Conservation (phyloP, 1,140 invertebrate genomes). For the Procambarus virginalis region DNA sequence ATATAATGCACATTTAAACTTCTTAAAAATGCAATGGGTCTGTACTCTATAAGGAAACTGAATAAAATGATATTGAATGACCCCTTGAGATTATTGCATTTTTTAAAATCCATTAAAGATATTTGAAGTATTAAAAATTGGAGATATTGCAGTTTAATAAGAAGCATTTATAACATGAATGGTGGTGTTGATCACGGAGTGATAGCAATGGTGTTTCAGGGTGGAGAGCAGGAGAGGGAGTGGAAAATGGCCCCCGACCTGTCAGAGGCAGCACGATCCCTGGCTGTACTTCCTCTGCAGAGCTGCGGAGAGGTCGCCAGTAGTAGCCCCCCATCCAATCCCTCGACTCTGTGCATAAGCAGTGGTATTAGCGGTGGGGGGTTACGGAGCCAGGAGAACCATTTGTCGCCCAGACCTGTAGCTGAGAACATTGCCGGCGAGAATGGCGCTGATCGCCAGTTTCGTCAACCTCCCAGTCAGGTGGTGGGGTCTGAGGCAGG, state of each 20-base stretch:
- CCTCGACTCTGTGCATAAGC: constrained; percentile 2
- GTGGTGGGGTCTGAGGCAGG: constrained; percentile 6
- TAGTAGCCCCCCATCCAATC: constrained; percentile 25
- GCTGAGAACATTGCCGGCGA: background rate
- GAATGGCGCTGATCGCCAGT: constrained; percentile 18
- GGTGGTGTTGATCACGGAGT: constrained; percentile 39
- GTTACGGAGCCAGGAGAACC: constrained; percentile 10
- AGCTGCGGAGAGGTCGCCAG: constrained; percentile 21
- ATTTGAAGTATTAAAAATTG: background rate
- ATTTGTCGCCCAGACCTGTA: background rate
- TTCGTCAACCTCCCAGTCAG: constrained; percentile 11
- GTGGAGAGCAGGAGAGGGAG: constrained; percentile 46
- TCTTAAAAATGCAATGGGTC: too few relatives aligned
- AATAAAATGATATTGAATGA: background rate
- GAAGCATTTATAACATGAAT: background rate
- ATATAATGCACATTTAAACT: too few relatives aligned
- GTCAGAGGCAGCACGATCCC: constrained; percentile 28
- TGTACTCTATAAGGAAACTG: too few relatives aligned
- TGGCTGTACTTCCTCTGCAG: constrained; percentile 31
- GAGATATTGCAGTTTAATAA: background rate
- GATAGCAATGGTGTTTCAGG: constrained; percentile 50
- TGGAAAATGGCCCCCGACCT: constrained; percentile 49
- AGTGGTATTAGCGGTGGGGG: constrained; percentile 14
- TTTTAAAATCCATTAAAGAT: background rate
- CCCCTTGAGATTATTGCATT: background rate